phyloP scores from a whole-genome alignment of 2,888 invertebrate species.

The Trichopoda pennipes region DNA sequence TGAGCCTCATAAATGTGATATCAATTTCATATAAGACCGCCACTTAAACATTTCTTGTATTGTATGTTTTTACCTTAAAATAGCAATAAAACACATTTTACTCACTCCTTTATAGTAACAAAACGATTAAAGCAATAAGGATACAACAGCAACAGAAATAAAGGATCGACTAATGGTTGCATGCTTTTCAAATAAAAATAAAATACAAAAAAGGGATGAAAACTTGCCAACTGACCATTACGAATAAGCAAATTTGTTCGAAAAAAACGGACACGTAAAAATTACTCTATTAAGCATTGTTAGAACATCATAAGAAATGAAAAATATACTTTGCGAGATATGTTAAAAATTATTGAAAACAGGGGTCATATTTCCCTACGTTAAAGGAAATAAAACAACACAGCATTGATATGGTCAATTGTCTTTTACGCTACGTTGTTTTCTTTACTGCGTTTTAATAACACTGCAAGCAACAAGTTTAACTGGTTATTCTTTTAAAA shows the following conservation, averaged over 20 bases:
- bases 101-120: constrained; percentile 47
- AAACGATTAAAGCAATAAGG: neutral
- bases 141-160: neutral
- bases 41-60: constrained; percentile 43
- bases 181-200: constrained; percentile 5
- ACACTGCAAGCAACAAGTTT: constrained; percentile 47
- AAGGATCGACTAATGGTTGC: constrained; percentile 42
- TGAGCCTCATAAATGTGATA: constrained; percentile 61
- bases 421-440: constrained; percentile 31
- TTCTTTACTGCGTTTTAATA: constrained; percentile 23
- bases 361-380: constrained; percentile 4
- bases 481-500: constrained; percentile 34
- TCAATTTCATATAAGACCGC: constrained; percentile 62
- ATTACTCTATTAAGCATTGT: constrained; percentile 79
- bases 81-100: constrained; percentile 45
- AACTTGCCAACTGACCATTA: constrained; percentile 33
- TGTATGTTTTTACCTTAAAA: constrained; percentile 4
- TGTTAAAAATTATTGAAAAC: constrained; percentile 3
- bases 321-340: constrained; percentile 59
- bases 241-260: constrained; percentile 30
- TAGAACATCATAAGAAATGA: constrained; percentile 76
- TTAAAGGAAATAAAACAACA: neutral
- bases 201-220: constrained; percentile 38
- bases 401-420: constrained; percentile 30
- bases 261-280: constrained; percentile 75